Conservation (phyloP, 2,113 vertebrate genomes). For the Hiodon alosoides region DNA sequence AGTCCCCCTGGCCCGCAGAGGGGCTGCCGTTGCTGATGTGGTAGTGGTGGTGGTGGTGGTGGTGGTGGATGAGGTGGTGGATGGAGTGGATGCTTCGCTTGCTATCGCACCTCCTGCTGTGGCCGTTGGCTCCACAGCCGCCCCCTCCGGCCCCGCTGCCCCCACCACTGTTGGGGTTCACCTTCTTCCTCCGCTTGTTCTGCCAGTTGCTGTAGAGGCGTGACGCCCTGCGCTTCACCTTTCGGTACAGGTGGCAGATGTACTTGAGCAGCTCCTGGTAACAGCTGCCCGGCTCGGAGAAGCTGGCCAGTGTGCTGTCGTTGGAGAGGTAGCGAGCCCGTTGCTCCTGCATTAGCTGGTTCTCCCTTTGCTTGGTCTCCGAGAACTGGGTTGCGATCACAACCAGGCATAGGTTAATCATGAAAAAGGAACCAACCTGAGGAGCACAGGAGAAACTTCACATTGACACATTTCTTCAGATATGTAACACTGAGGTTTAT, state of each 20-base stretch:
- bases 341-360: constrained; percentile 96
- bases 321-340: constrained; percentile 86
- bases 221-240: constrained; percentile 67
- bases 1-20: constrained; percentile 41
- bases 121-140: constrained; percentile 33
- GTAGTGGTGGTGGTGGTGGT: constrained; percentile 66
- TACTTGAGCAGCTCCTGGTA: constrained; percentile 95
- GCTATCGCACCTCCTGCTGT: constrained; percentile 35
- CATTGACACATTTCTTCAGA: background rate
- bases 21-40: constrained; percentile 69
- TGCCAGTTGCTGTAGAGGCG: constrained; percentile 68
- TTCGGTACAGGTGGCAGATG: constrained; percentile 80
- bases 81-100: constrained; percentile 58
- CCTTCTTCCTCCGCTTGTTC: constrained; percentile 62
- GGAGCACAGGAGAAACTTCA: constrained; percentile 8
- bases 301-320: constrained; percentile 89
- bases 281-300: constrained; percentile 91
- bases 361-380: constrained; percentile 96
- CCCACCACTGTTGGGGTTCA: constrained; percentile 48
- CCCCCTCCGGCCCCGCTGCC: constrained; percentile 26
- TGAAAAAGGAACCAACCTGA: constrained; percentile 98
- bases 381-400: constrained; percentile 98
- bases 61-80: constrained; percentile 74
- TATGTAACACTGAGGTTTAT: constrained; percentile 1
- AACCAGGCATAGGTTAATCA: constrained; percentile 98